Percentiles rank a stretch among this genome's conserved stretches.
phyloP scores from a whole-genome alignment of 2,797 vertebrate genomes.

The Brachyalestes nurse region DNA sequence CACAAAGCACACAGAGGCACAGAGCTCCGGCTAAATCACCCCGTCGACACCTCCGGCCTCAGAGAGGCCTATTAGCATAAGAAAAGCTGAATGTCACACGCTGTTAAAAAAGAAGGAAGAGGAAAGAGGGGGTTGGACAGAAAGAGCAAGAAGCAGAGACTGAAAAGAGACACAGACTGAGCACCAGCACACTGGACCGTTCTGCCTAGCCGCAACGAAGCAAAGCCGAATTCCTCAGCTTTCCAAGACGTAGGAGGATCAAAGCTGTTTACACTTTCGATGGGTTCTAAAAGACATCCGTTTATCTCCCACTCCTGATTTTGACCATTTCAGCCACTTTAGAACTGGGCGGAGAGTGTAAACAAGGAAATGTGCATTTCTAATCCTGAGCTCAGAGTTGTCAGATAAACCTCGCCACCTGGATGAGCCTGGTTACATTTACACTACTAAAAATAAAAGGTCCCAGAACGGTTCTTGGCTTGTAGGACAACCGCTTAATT shows the following conservation, averaged over 20 bases:
- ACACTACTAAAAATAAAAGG: background rate
- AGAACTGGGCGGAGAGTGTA: conserved; percentile 27
- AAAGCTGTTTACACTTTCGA: conserved; percentile 60
- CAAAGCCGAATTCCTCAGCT: conserved; percentile 55
- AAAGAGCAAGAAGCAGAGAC: conserved; percentile 32
- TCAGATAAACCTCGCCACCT: conserved; percentile 39
- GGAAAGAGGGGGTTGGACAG: conserved; percentile 43
- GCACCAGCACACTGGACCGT: conserved; percentile 35
- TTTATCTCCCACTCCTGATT: conserved; percentile 52
- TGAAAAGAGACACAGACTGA: conserved; percentile 45
- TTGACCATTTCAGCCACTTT: conserved; percentile 53
- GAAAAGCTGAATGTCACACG: conserved; percentile 68
- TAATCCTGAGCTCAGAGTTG: conserved; percentile 28
- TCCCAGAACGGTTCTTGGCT: background rate
- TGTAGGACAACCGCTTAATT: background rate
- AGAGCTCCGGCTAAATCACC: conserved; percentile 43
- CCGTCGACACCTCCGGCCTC: conserved; percentile 73
- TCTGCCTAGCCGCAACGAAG: conserved; percentile 50
- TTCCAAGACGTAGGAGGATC: conserved; percentile 60
- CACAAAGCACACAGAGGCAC: conserved; percentile 30
- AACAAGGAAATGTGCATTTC: conserved; percentile 37
- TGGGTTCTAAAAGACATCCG: conserved; percentile 52
- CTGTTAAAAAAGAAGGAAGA: conserved; percentile 50
- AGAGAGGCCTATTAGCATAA: conserved; percentile 77
- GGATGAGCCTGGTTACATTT: background rate